These are phyloP conservation scores for Ophioninae sp. DNA, from an alignment of 2,888 invertebrate species.

Conservation along the genomic window DNA sequence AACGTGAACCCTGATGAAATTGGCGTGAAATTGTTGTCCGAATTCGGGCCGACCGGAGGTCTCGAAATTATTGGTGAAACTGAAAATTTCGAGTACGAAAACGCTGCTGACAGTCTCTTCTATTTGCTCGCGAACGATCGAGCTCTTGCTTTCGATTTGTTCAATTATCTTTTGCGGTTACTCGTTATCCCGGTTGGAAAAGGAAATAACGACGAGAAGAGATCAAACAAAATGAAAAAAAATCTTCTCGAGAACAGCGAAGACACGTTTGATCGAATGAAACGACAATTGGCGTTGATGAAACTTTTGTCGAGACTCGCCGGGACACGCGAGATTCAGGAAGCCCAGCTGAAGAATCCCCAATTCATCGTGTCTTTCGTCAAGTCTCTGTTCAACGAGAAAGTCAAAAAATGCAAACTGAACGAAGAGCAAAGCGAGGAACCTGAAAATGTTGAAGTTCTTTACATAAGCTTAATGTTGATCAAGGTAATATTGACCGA, in stretches of 20 bases:
- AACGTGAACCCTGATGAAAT: slow-evolving; percentile 60
- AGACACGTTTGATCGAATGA: slow-evolving; percentile 70
- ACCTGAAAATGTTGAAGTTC: slow-evolving; percentile 67
- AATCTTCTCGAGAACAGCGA: slow-evolving; percentile 66
- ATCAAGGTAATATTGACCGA: slow-evolving; percentile 77
- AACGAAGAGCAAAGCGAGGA: slow-evolving; percentile 3
- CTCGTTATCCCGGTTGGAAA: slow-evolving; percentile 65
- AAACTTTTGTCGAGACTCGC: slow-evolving; percentile 78
- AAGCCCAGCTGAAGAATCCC: slow-evolving; percentile 76
- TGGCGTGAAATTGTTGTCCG: slow-evolving; percentile 70
- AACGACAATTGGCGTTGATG: slow-evolving; percentile 73
- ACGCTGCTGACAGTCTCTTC: slow-evolving; percentile 76
- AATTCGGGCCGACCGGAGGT: slow-evolving; percentile 73
- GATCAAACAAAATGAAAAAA: not conserved
- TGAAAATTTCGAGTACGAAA: slow-evolving; percentile 69
- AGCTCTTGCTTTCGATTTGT: slow-evolving; percentile 75
- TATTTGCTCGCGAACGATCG: slow-evolving; percentile 75
- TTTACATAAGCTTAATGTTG: slow-evolving; percentile 79
- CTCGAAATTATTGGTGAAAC: slow-evolving; percentile 71
- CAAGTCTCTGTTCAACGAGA: slow-evolving; percentile 74
- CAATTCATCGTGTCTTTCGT: slow-evolving; percentile 77
- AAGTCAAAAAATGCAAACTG: not conserved
- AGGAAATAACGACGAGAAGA: not conserved
- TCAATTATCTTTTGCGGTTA: slow-evolving; percentile 78
- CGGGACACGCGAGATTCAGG: slow-evolving; percentile 75